These are phyloP conservation scores for Corythoichthys intestinalis DNA, from an alignment of 2,113 vertebrate genomes.

Conservation along the genomic window DNA sequence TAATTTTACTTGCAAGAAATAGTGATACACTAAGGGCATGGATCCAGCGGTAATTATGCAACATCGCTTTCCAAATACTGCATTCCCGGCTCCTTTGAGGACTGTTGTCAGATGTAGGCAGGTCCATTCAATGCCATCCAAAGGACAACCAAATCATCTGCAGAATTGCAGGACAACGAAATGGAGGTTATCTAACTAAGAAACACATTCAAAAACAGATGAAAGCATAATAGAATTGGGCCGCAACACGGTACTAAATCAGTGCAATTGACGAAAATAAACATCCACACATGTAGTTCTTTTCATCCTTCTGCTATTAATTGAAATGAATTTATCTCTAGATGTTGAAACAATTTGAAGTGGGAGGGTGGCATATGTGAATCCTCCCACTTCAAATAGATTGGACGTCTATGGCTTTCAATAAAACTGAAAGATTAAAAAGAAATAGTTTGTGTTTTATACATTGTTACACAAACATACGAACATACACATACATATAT, in stretches of 20 bases:
- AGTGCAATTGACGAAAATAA: not conserved
- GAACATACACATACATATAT: no score
- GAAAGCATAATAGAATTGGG: not conserved
- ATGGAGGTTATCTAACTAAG: constrained; percentile 22
- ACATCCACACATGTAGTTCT: no score
- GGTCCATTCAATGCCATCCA: constrained; percentile 40
- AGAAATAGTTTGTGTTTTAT: no score
- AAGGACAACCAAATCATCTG: constrained; percentile 47
- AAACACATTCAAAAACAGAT: constrained; percentile 10
- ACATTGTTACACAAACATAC: no score
- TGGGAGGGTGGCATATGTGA: no score
- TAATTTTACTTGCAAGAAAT: constrained; percentile 9
- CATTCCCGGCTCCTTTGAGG: constrained; percentile 34
- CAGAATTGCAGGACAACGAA: constrained; percentile 24
- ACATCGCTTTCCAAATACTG: constrained; percentile 38
- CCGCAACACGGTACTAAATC: constrained; percentile 5
- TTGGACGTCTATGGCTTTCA: no score
- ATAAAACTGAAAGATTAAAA: no score
- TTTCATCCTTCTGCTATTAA: no score
- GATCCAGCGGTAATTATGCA: constrained; percentile 37
- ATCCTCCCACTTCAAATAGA: no score
- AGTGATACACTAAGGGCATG: constrained; percentile 33
- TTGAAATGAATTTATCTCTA: no score
- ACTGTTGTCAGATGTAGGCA: constrained; percentile 33
- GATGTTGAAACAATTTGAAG: no score